Evolutionary conservation across 2,113 vertebrate species (phyloP).

Genomic region (Upupa epops): DNA sequence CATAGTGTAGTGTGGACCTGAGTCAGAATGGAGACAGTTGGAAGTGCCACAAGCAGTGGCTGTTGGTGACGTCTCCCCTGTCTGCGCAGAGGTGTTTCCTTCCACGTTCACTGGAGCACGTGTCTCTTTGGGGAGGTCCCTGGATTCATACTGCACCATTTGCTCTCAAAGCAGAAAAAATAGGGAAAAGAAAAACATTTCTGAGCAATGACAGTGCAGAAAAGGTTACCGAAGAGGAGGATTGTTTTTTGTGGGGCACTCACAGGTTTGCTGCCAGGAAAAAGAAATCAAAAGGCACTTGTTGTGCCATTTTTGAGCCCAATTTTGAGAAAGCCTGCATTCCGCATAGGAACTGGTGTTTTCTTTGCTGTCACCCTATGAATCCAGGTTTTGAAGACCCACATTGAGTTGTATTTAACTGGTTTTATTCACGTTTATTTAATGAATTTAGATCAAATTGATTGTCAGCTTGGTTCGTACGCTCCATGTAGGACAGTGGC

Average conservation of each 20-base stretch:
- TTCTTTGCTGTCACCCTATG: not conserved
- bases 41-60: not conserved
- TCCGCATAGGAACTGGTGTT: not conserved
- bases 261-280: not conserved
- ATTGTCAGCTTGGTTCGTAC: not conserved
- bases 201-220: not conserved
- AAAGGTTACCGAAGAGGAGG: not conserved
- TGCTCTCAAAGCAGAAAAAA: not conserved
- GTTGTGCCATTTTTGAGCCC: not conserved
- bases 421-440: not conserved
- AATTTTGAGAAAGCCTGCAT: not conserved
- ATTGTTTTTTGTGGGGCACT: not conserved
- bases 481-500: fast-evolving
- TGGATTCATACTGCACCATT: not conserved
- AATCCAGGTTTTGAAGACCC: not conserved
- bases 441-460: not conserved
- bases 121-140: not conserved
- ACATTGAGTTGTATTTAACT: not conserved
- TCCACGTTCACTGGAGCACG: not conserved
- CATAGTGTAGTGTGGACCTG: not conserved
- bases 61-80: not conserved
- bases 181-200: not conserved
- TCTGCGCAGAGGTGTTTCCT: not conserved
- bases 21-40: not conserved
- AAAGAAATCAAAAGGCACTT: not conserved